Evolutionary conservation across 2,113 vertebrate genomes (phyloP).

Genomic region (Bufo bufo): DNA sequence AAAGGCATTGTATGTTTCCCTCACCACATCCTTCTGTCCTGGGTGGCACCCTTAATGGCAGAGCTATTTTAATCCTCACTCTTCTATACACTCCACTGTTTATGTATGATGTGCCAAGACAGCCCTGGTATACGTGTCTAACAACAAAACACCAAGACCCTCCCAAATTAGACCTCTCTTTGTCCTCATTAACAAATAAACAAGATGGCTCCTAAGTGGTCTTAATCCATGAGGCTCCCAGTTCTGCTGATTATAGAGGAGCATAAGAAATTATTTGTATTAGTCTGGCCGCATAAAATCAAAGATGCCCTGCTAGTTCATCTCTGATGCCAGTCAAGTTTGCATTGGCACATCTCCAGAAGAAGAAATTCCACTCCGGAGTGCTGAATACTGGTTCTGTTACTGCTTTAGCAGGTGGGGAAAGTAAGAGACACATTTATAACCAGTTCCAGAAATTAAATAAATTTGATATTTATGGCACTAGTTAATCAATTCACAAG

Average conservation of each 20-base stretch:
- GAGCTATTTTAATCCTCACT: neutral
- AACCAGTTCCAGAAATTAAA: conserved; percentile 29
- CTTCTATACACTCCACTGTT: neutral
- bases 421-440: conserved; percentile 30
- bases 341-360: conserved; percentile 15
- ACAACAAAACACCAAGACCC: neutral
- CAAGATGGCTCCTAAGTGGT: neutral
- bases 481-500: neutral
- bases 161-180: neutral
- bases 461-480: conserved; percentile 41
- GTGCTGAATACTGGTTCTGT: conserved; percentile 27
- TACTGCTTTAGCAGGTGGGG: conserved; percentile 20
- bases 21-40: neutral
- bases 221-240: neutral
- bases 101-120: neutral
- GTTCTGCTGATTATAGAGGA: neutral
- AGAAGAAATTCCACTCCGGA: conserved; percentile 16
- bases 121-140: neutral
- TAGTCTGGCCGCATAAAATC: neutral
- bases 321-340: conserved; percentile 32
- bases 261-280: neutral
- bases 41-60: neutral
- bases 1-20: neutral
- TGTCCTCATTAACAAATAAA: neutral
- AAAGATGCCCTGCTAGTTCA: neutral